Evolutionary conservation across 2,888 invertebrate species (phyloP), one percentile per base, ranked within the genome.

Genomic region (Lasius platythorax): DNA sequence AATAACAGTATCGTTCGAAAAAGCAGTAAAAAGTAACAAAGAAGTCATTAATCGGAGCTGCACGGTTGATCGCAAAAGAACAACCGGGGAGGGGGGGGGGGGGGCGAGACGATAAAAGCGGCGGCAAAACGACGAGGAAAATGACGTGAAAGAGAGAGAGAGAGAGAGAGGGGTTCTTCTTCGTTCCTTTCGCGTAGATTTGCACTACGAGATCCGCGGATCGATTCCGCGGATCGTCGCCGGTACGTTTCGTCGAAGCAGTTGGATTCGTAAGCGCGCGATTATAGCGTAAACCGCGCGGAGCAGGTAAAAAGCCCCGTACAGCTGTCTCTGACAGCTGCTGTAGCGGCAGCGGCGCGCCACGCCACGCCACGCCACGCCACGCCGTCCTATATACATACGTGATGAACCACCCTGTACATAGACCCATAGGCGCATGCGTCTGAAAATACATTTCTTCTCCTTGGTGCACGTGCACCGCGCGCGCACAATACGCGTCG

Each of bases 271-370:
- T 90, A 89, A 90, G 89, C 91, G 87, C 91, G 91, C 72, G 72
- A 79, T 79, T 79, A 79, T 72, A 79, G 79, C 53, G 53, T 79
- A 72, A 79, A 72, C 79, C 79, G 86, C 88, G 90, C 46, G 89
- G 87, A 92, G 92, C 94, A 94, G 94, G 95, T 94, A 95, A 95
- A 95, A 95, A 94, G 94, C 93, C 92, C 93, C 93, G 91, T 93
- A 94, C 95, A 95, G 95, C 95, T 95, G 95, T 95, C 95, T 88
- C 95, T 88, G 94, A 94, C 95, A 95, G 95, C 95, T 95, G 95
- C 94, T 93, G 94, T 91, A 58, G 58, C 79, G 53, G 56, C 78
- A 40, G 67, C 67, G 43, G 30, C 78, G 67, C 43, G 75, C 6
- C 76, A 12, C 37, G 50, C 66, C 66, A 9, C 8, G 37, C 37